A percentile compares a stretch with the other conserved stretches of the same genome.
These are phyloP conservation scores for Cichlasoma orientale DNA, from an alignment of 2,797 vertebrate species.

Conservation along the genomic window DNA sequence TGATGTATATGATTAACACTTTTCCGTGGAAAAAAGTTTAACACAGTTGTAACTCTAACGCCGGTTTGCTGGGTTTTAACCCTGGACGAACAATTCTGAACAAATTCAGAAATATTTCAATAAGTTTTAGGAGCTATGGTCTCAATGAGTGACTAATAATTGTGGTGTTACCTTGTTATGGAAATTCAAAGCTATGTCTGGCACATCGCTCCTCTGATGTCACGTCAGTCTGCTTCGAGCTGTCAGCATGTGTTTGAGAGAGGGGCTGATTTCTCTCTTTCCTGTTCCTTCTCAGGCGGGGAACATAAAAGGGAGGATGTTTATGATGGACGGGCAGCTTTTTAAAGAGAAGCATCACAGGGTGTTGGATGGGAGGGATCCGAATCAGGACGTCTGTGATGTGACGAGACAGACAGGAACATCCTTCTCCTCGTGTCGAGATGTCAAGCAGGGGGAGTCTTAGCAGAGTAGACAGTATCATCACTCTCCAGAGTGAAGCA, in stretches of 20 bases:
- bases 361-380: conserved; percentile 77
- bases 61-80: conserved; percentile 21
- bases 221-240: conserved; percentile 72
- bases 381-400: conserved; percentile 76
- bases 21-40: conserved; percentile 39
- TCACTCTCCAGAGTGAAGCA: conserved; percentile 69
- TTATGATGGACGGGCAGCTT: conserved; percentile 80
- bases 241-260: conserved; percentile 76
- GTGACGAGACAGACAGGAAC: conserved; percentile 83
- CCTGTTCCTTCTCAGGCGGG: conserved; percentile 69
- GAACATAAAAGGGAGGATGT: conserved; percentile 79
- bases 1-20: conserved; percentile 68
- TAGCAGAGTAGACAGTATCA: conserved; percentile 77
- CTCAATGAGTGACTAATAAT: conserved; percentile 72
- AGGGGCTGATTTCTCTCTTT: conserved; percentile 72
- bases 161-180: conserved; percentile 70
- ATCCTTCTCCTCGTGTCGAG: conserved; percentile 77
- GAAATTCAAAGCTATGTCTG: conserved; percentile 71
- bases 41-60: conserved; percentile 14
- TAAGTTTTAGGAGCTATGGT: conserved; percentile 45
- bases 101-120: conserved; percentile 43
- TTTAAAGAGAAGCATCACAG: conserved; percentile 79
- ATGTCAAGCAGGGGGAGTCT: conserved; percentile 75
- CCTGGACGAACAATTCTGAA: neutral
- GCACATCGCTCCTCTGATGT: conserved; percentile 72